Evolutionary conservation across 2,797 vertebrate species (phyloP).

Genomic region (Takifugu rubripes): DNA sequence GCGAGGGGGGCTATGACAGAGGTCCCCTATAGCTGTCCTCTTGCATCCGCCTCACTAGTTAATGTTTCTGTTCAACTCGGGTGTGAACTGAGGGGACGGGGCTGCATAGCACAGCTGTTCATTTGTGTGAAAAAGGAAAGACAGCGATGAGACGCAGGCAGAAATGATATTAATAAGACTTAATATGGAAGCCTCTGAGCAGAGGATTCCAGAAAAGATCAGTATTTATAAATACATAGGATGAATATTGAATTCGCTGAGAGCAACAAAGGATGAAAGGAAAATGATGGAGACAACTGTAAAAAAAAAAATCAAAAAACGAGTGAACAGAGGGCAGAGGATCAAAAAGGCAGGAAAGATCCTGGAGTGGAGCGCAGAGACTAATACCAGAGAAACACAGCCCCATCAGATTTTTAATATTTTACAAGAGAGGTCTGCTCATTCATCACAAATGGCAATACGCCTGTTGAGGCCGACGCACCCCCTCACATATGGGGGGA

Average conservation of each 20-base stretch:
- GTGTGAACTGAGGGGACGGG: no score
- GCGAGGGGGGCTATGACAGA: neutral
- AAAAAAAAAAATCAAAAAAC: slow-evolving; percentile 20
- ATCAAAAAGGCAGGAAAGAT: slow-evolving; percentile 17
- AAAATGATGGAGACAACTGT: slow-evolving; percentile 10
- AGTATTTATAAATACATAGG: no score
- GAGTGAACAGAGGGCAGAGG: slow-evolving; percentile 9
- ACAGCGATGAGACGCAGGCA: no score
- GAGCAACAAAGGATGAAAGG: slow-evolving; percentile 1
- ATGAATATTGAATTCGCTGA: no score
- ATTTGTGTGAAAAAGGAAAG: no score
- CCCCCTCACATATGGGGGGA: slow-evolving; percentile 12
- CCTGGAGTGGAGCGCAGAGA: slow-evolving; percentile 2
- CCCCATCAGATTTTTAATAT: slow-evolving; percentile 29
- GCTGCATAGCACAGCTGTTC: no score
- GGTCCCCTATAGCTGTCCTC: no score
- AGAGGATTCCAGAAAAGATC: no score
- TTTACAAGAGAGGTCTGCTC: slow-evolving; percentile 16
- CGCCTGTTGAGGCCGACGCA: neutral
- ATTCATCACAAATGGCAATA: slow-evolving; percentile 8
- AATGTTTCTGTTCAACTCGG: no score
- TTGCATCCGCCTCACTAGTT: no score
- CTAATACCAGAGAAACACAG: slow-evolving; percentile 43
- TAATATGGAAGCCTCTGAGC: no score
- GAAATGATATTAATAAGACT: no score